A percentile compares a stretch with the other conserved stretches of the same genome.
Evolutionary conservation across 2,797 vertebrate genomes (phyloP).

Genomic region (Naso thynnoides): DNA sequence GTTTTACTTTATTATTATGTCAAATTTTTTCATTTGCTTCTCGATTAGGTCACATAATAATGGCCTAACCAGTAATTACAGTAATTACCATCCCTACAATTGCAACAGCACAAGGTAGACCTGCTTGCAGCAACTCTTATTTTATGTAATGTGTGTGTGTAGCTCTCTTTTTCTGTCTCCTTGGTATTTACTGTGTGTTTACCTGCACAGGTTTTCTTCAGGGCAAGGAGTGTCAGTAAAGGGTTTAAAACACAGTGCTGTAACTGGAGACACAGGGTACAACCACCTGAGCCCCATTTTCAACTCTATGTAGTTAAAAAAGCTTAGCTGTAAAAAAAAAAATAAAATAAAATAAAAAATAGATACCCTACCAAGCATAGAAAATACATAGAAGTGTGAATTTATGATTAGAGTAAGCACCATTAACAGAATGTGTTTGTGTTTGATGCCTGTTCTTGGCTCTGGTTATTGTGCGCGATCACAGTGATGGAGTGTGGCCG

Average conservation of each 20-base stretch:
- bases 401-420: constrained; percentile 45
- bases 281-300: constrained; percentile 50
- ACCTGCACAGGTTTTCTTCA: constrained; percentile 22
- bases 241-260: constrained; percentile 16
- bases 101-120: constrained; percentile 37
- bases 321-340: constrained; percentile 7
- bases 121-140: constrained; percentile 37
- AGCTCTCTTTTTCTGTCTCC: constrained; percentile 55
- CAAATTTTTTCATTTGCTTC: constrained; percentile 55
- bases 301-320: constrained; percentile 39
- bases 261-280: constrained; percentile 33
- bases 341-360: background rate
- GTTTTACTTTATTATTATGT: constrained; percentile 57
- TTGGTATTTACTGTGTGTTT: constrained; percentile 38
- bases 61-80: constrained; percentile 57
- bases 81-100: constrained; percentile 63
- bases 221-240: constrained; percentile 38
- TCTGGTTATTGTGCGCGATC: constrained; percentile 51
- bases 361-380: constrained; percentile 17
- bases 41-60: constrained; percentile 59
- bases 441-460: constrained; percentile 52
- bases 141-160: constrained; percentile 31
- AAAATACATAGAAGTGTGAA: constrained; percentile 23
- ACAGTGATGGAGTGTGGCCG: constrained; percentile 62
- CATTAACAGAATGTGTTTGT: constrained; percentile 27